Percentiles rank a stretch among this genome's conserved stretches.
Evolutionary conservation across 2,888 invertebrate species (phyloP).

Genomic region (Thecocarcelia acutangulata): DNA sequence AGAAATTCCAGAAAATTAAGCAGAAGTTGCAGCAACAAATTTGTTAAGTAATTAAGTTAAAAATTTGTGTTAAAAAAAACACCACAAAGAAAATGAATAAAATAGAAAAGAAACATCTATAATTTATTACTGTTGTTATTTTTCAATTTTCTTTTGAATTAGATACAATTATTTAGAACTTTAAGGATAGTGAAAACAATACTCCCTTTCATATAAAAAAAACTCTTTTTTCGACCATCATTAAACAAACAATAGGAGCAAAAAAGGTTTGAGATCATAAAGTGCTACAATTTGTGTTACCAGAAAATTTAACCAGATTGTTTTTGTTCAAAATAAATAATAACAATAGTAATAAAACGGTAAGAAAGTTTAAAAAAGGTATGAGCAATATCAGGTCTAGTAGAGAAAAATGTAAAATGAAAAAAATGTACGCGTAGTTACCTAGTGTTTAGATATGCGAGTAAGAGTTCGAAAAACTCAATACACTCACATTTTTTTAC

Average conservation of each 20-base stretch:
- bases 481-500: too few relatives aligned
- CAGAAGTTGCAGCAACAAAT: slow-evolving; percentile 28
- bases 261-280: slow-evolving; percentile 9
- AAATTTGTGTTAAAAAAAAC: slow-evolving; percentile 7
- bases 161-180: slow-evolving; percentile 25
- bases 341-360: too few relatives aligned
- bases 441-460: too few relatives aligned
- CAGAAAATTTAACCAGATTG: background rate
- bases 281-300: slow-evolving; percentile 39
- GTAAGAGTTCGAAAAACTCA: too few relatives aligned
- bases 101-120: slow-evolving; percentile 26
- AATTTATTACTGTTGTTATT: slow-evolving; percentile 16
- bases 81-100: too few relatives aligned
- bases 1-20: slow-evolving; percentile 13
- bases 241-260: slow-evolving; percentile 1
- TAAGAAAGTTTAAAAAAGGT: too few relatives aligned
- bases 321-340: background rate
- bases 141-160: slow-evolving; percentile 32
- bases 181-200: background rate
- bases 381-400: too few relatives aligned
- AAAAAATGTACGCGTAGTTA: too few relatives aligned
- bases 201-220: background rate
- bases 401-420: too few relatives aligned
- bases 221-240: slow-evolving; percentile 17
- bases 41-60: slow-evolving; percentile 59